These are phyloP conservation scores for Chionis minor DNA, from an alignment of 2,113 vertebrate genomes.

Conservation along the genomic window DNA sequence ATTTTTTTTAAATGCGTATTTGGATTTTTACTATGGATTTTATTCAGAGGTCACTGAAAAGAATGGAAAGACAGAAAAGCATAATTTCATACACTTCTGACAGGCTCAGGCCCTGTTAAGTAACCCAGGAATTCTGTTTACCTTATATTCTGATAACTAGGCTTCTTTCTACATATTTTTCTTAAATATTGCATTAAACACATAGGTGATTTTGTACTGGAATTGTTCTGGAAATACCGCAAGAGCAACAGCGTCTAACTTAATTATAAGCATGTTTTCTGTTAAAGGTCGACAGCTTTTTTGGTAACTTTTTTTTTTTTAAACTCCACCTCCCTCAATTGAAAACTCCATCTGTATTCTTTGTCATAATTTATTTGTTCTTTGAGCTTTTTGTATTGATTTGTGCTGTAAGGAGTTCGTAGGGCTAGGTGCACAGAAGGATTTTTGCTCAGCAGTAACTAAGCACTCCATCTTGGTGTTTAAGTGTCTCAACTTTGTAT, in stretches of 20 bases:
- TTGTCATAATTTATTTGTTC: not conserved
- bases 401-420: not conserved
- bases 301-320: not conserved
- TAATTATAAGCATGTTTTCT: not conserved
- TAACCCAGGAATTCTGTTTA: not conserved
- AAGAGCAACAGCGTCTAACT: not conserved
- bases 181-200: not conserved
- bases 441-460: not conserved
- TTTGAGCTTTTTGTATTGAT: not conserved
- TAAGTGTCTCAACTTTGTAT: not conserved
- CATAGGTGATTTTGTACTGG: not conserved
- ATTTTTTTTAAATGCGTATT: not conserved
- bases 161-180: not conserved
- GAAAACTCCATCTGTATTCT: not conserved
- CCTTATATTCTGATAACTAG: not conserved
- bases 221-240: not conserved
- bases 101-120: not conserved
- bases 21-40: not conserved
- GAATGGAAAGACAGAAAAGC: not conserved
- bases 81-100: not conserved
- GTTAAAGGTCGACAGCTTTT: not conserved
- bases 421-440: not conserved
- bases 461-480: rapidly evolving
- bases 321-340: not conserved
- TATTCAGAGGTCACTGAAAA: not conserved